Conservation (phyloP, 2,113 vertebrate genomes). For the Falcunculus frontatus region DNA sequence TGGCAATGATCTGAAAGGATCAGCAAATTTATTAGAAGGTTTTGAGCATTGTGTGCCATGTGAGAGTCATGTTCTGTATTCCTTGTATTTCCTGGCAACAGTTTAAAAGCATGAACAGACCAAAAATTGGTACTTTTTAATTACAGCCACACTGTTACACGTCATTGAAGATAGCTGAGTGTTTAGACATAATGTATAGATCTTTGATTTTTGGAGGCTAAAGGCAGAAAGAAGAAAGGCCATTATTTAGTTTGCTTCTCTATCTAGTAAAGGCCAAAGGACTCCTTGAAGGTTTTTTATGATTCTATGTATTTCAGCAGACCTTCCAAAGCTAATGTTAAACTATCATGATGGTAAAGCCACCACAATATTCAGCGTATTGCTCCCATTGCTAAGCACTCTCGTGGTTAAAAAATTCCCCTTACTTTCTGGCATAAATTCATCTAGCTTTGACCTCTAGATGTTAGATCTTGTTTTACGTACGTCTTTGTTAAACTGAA, state of each 20-base stretch:
- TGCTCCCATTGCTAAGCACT: neutral
- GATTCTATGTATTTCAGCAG: neutral
- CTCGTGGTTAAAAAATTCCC: neutral
- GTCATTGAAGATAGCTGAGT: neutral
- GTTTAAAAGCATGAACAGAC: neutral
- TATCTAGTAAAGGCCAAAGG: neutral
- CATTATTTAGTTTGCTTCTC: neutral
- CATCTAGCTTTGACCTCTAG: neutral
- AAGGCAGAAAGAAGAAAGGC: neutral
- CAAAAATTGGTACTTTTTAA: neutral
- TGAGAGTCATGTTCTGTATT: neutral
- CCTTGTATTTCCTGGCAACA: neutral
- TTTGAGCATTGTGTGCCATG: neutral
- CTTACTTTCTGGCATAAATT: conserved; percentile 14
- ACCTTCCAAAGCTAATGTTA: neutral
- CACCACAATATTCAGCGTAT: neutral
- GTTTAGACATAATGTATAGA: neutral
- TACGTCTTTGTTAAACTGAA: conserved; percentile 37
- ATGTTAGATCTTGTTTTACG: neutral
- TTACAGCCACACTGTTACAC: neutral
- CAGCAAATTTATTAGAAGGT: neutral
- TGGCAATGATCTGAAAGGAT: neutral
- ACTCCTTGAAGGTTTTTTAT: neutral
- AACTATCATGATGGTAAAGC: fast-evolving
- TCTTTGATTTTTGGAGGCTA: neutral